Evolutionary conservation across 2,888 invertebrate species (phyloP).

Genomic region (Tinea semifulvella): DNA sequence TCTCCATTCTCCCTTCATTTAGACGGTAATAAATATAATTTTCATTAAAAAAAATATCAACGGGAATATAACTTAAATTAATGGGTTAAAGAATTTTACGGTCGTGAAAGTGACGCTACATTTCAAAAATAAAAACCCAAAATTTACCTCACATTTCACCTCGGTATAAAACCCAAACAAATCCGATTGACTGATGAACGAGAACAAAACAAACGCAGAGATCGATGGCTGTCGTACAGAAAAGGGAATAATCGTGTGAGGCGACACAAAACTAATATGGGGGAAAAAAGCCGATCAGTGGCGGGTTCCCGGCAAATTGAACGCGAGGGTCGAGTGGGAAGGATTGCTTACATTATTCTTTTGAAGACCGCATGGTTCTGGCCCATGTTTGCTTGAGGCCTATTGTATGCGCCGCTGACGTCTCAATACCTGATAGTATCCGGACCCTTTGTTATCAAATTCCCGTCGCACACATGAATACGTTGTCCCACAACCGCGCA

Average conservation of each 20-base stretch:
- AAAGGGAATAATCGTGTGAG: slow-evolving; percentile 14
- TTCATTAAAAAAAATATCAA: too few relatives aligned
- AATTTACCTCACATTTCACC: background rate
- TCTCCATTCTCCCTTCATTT: too few relatives aligned
- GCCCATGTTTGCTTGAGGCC: slow-evolving; percentile 13
- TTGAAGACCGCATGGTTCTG: slow-evolving; percentile 17
- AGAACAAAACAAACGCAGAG: slow-evolving; percentile 4
- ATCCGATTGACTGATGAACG: background rate
- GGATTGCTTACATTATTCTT: slow-evolving; percentile 25
- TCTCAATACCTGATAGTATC: slow-evolving; percentile 21
- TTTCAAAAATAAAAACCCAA: too few relatives aligned
- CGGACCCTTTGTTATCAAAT: slow-evolving; percentile 27
- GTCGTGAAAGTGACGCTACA: too few relatives aligned
- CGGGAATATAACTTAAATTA: too few relatives aligned
- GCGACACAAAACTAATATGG: slow-evolving; percentile 19
- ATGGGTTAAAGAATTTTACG: too few relatives aligned
- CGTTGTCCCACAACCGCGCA: slow-evolving; percentile 14
- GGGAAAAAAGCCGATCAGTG: slow-evolving; percentile 22
- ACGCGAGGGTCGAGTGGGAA: slow-evolving; percentile 19
- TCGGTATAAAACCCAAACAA: background rate
- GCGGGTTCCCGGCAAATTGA: slow-evolving; percentile 23
- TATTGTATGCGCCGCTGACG: slow-evolving; percentile 20
- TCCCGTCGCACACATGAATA: slow-evolving; percentile 24
- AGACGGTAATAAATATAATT: background rate
- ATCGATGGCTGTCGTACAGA: slow-evolving; percentile 8